These are phyloP conservation scores for Zenarchopterus dispar DNA, from an alignment of 2,797 vertebrate genomes.

Conservation along the genomic window DNA sequence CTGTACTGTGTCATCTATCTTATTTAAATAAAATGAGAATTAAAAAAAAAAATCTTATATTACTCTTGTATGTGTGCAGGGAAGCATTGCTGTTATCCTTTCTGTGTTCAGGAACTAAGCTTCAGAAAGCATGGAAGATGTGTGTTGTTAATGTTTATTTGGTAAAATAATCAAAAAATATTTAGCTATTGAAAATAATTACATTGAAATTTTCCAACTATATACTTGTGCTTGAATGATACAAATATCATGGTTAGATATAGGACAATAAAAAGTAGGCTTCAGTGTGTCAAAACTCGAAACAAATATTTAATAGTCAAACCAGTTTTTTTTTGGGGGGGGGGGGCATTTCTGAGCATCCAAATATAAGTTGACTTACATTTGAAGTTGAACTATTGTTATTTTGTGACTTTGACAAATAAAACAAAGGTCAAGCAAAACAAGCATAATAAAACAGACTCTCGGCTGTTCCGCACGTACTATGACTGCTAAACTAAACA, in stretches of 20 bases:
- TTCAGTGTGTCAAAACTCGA: no score
- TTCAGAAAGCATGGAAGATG: constrained; percentile 7
- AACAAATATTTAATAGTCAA: no score
- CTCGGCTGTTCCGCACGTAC: constrained; percentile 7
- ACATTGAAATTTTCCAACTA: background rate
- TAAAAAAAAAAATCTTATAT: constrained; percentile 42
- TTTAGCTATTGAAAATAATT: constrained; percentile 1
- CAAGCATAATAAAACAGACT: constrained; percentile 25
- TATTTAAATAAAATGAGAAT: constrained; percentile 74
- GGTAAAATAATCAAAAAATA: constrained; percentile 1
- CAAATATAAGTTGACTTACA: no score
- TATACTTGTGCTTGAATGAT: background rate
- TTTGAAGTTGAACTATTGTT: background rate
- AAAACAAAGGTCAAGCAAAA: constrained; percentile 4
- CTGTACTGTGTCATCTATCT: constrained; percentile 57
- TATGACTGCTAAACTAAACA: constrained; percentile 5
- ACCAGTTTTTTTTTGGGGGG: no score
- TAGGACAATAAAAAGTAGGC: no score
- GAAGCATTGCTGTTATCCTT: constrained; percentile 46
- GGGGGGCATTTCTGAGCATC: no score
- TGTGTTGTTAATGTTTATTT: constrained; percentile 12
- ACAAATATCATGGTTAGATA: no score
- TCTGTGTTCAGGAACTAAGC: constrained; percentile 26
- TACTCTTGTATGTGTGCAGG: constrained; percentile 69
- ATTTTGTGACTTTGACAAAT: background rate